These are phyloP conservation scores for Hermetia illucens DNA, from an alignment of 1,140 invertebrate species.

Conservation along the genomic window DNA sequence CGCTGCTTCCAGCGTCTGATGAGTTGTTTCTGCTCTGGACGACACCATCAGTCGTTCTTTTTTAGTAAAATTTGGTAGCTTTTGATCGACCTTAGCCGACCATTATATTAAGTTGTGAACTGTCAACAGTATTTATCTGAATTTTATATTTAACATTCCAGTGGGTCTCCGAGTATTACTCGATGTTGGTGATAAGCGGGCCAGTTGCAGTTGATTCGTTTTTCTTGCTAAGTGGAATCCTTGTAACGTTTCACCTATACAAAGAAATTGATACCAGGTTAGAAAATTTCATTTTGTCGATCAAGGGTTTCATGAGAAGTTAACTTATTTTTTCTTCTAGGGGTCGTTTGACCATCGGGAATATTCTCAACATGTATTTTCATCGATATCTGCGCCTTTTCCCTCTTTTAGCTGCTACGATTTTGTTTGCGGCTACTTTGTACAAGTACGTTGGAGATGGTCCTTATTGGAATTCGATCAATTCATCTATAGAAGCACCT, in stretches of 20 bases:
- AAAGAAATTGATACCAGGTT: constrained; percentile 49
- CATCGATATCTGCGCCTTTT: constrained; percentile 42
- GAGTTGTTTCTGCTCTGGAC: too few species aligned
- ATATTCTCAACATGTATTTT: constrained; percentile 35
- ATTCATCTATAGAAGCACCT: constrained; percentile 42
- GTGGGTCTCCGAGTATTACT: constrained; percentile 33
- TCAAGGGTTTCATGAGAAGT: constrained; percentile 22
- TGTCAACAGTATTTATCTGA: too few species aligned
- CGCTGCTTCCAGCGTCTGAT: too few species aligned
- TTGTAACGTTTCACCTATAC: constrained; percentile 47
- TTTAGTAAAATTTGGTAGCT: too few species aligned
- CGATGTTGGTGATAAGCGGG: constrained; percentile 42
- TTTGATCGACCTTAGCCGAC: too few species aligned
- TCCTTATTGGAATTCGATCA: constrained; percentile 38
- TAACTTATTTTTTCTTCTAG: constrained; percentile 43
- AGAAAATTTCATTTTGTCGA: constrained; percentile 39
- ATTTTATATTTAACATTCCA: constrained; percentile 25
- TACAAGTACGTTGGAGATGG: constrained; percentile 40
- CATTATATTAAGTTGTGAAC: too few species aligned
- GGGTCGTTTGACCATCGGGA: constrained; percentile 25
- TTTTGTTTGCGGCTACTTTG: constrained; percentile 38
- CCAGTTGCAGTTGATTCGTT: constrained; percentile 53
- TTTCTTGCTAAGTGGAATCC: constrained; percentile 50
- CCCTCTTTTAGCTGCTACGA: constrained; percentile 38
- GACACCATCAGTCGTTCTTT: too few species aligned